Evolutionary conservation across 2,113 vertebrate genomes (phyloP).

Genomic region (Dromaius novaehollandiae): DNA sequence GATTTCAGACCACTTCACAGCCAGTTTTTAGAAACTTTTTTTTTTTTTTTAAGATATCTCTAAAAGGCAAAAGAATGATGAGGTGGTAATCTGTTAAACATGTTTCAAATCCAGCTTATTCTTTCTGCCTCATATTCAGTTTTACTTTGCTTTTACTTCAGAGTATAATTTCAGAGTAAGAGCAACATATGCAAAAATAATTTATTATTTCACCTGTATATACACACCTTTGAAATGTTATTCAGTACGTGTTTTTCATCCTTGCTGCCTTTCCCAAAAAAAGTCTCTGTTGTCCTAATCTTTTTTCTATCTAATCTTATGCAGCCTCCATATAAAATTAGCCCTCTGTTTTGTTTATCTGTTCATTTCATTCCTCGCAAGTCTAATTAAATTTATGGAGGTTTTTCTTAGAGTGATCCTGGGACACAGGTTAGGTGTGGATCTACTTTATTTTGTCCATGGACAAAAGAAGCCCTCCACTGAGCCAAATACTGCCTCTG

Average conservation of each 20-base stretch:
- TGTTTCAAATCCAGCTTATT: background rate
- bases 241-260: constrained; percentile 37
- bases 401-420: background rate
- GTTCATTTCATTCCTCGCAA: constrained; percentile 13
- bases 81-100: background rate
- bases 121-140: background rate
- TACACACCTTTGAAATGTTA: constrained; percentile 54
- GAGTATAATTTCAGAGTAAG: constrained; percentile 40
- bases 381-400: constrained; percentile 1
- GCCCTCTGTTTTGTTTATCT: constrained; percentile 11
- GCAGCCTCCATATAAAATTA: constrained; percentile 30
- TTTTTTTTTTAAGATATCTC: background rate
- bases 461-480: background rate
- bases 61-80: background rate
- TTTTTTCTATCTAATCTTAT: constrained; percentile 32
- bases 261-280: constrained; percentile 29
- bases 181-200: constrained; percentile 24
- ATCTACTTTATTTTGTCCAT: background rate
- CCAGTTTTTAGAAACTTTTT: background rate
- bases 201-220: constrained; percentile 47
- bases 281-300: background rate
- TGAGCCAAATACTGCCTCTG: background rate
- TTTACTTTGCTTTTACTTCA: background rate
- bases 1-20: background rate
- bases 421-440: background rate